These are phyloP conservation scores for Operophtera brumata DNA, from an alignment of 2,888 invertebrate species.

Conservation along the genomic window DNA sequence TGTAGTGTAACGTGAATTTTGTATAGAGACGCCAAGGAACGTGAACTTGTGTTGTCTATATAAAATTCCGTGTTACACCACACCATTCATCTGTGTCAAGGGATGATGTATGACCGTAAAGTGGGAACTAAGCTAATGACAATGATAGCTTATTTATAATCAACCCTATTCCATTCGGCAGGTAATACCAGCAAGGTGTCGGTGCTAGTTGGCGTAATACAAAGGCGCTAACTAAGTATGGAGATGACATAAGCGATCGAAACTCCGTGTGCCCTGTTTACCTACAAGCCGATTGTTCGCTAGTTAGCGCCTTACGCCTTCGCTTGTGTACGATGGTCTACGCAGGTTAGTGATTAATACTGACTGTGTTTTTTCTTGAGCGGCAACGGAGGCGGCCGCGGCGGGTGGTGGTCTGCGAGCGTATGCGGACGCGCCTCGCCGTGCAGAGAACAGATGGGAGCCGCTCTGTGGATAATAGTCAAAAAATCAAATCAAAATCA, in stretches of 20 bases:
- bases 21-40: no score
- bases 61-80: no score
- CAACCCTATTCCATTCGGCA: conserved; percentile 4
- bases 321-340: not conserved
- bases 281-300: not conserved
- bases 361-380: conserved; percentile 97
- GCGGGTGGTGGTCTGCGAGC: conserved; percentile 75
- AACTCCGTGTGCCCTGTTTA: no score
- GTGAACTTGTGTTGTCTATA: no score
- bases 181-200: not conserved
- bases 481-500: no score
- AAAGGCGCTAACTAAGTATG: no score
- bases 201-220: no score
- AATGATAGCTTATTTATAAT: not conserved
- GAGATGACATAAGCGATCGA: no score
- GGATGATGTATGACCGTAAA: no score
- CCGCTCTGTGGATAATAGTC: conserved; percentile 50
- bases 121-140: not conserved
- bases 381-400: conserved; percentile 94
- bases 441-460: conserved; percentile 63
- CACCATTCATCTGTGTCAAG: no score
- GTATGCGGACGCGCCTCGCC: conserved; percentile 75
- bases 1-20: no score
- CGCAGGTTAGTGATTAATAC: conserved; percentile 62
- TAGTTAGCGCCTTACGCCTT: not conserved